Evolutionary conservation across 2,113 vertebrate species (phyloP).

Genomic region (Callipepla californica): DNA sequence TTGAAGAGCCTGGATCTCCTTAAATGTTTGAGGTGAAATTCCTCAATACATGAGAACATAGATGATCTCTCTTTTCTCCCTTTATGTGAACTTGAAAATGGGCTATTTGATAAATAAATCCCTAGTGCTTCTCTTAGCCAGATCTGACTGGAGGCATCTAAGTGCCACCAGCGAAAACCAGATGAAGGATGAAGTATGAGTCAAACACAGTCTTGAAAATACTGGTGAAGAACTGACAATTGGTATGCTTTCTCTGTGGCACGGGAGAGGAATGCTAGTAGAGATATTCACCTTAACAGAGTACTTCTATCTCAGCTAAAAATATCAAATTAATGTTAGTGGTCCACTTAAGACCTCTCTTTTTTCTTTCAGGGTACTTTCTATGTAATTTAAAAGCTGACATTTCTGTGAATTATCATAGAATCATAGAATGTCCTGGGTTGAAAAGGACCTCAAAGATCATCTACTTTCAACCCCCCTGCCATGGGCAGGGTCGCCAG

Average conservation of each 20-base stretch:
- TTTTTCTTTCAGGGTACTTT: slow-evolving; percentile 9
- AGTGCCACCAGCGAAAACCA: not conserved
- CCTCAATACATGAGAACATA: not conserved
- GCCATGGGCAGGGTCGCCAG: too few relatives aligned
- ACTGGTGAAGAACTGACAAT: not conserved
- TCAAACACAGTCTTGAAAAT: not conserved
- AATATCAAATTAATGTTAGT: not conserved
- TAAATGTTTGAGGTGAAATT: not conserved
- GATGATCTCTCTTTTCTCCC: not conserved
- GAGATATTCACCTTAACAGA: not conserved
- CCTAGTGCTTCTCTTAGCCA: not conserved
- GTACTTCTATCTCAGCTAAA: not conserved
- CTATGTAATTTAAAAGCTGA: not conserved
- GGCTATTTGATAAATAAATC: not conserved
- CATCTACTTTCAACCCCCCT: too few relatives aligned
- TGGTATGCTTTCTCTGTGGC: accelerated
- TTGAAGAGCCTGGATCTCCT: not conserved
- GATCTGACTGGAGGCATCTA: not conserved
- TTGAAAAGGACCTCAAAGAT: too few relatives aligned
- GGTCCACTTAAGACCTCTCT: not conserved
- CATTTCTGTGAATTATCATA: not conserved
- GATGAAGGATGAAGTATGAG: not conserved
- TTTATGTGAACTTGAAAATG: not conserved
- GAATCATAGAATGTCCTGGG: too few relatives aligned
- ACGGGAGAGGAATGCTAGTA: not conserved